Evolutionary conservation across 2,797 vertebrate species (phyloP).

Genomic region (Emys orbicularis): DNA sequence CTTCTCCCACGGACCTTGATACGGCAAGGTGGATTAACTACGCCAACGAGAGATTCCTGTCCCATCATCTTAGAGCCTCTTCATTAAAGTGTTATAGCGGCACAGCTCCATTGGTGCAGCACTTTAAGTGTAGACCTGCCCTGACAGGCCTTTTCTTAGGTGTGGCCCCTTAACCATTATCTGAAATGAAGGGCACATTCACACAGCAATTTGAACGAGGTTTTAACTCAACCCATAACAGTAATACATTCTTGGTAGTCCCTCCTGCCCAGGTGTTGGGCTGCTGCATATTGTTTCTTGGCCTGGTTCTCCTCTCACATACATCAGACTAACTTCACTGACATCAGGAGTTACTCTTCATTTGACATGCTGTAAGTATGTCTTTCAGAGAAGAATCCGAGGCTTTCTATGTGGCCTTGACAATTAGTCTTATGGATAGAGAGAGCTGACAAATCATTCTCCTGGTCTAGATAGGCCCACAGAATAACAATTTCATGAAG

Average conservation of each 20-base stretch:
- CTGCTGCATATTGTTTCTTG: background rate
- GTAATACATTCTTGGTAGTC: background rate
- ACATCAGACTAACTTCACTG: background rate
- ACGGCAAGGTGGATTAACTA: background rate
- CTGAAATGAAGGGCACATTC: background rate
- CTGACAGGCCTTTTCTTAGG: background rate
- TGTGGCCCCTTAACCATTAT: background rate
- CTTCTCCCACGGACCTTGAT: background rate
- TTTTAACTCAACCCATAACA: background rate
- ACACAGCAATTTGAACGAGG: background rate
- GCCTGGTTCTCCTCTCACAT: background rate
- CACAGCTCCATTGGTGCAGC: background rate
- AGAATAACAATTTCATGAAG: background rate
- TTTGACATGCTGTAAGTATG: background rate
- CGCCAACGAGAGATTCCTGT: background rate
- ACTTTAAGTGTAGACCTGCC: background rate
- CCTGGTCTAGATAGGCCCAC: background rate
- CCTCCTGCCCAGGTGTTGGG: rapidly evolving
- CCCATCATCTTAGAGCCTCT: background rate
- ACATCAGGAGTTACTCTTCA: too few relatives aligned
- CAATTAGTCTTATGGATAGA: background rate
- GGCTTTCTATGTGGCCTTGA: background rate
- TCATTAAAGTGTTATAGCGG: background rate
- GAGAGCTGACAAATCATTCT: background rate
- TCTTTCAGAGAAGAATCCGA: background rate